These are phyloP conservation scores for Apostichopus japonicus DNA, from an alignment of 35 echinoderm and acorn worm genomes.

Conservation along the genomic window DNA sequence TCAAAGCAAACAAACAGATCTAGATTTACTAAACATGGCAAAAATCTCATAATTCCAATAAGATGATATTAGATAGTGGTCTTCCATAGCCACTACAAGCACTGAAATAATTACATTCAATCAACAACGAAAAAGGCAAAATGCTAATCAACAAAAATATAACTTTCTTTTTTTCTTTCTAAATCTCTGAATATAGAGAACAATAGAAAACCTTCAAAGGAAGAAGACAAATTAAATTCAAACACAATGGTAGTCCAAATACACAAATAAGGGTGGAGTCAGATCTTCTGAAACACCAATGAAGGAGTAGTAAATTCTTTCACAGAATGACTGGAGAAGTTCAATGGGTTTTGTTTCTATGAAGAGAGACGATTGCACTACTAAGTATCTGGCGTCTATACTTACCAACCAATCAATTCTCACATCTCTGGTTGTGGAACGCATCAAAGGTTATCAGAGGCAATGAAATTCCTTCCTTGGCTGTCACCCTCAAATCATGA, in stretches of 20 bases:
- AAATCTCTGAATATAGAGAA: no score
- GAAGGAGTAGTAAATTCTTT: neutral
- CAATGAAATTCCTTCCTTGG: slow-evolving; percentile 47
- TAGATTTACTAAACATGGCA: no score
- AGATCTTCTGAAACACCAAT: slow-evolving; percentile 1
- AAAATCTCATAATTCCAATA: no score
- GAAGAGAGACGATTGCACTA: neutral
- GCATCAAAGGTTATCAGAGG: slow-evolving; percentile 41
- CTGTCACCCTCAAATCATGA: slow-evolving; percentile 50
- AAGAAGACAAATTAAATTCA: neutral
- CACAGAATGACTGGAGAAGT: neutral
- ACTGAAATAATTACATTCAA: no score
- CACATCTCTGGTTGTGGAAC: slow-evolving; percentile 41
- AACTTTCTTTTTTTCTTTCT: no score
- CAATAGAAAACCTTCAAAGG: no score
- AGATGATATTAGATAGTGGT: no score
- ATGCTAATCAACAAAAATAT: no score
- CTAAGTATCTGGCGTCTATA: slow-evolving; percentile 28
- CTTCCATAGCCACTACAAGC: no score
- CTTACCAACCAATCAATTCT: slow-evolving; percentile 38
- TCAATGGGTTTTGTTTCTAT: neutral
- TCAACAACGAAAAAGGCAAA: no score
- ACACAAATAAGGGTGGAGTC: neutral
- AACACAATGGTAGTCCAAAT: neutral
- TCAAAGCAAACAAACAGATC: no score